Conservation (phyloP, 1,140 invertebrate genomes). For the Neocloeon triangulifer region DNA sequence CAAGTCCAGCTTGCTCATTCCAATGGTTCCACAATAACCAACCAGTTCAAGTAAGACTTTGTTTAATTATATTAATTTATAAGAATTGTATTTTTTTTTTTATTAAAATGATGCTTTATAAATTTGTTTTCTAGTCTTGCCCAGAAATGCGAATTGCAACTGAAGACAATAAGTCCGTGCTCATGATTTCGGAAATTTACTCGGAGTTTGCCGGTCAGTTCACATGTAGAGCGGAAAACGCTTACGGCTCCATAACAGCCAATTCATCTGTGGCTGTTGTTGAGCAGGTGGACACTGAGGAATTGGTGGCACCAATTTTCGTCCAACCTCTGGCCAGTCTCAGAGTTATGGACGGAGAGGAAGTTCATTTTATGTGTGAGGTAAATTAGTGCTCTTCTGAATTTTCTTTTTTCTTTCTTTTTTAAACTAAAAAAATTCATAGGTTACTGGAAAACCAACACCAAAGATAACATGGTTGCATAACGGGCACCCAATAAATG, state of each 20-base stretch:
- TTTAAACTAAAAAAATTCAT: constrained; percentile 1
- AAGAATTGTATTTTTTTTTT: neutral
- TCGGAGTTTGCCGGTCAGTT: constrained; percentile 51
- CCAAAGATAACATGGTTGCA: constrained; percentile 67
- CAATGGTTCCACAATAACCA: constrained; percentile 55
- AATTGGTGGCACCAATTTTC: constrained; percentile 20
- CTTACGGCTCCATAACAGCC: constrained; percentile 58
- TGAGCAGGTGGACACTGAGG: constrained; percentile 21
- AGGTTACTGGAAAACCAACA: constrained; percentile 46
- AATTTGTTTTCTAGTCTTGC: constrained; percentile 32
- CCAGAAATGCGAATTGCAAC: constrained; percentile 43
- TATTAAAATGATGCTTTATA: too few relatives aligned
- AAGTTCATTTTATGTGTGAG: constrained; percentile 51
- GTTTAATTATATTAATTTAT: too few relatives aligned
- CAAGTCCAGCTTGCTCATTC: constrained; percentile 57
- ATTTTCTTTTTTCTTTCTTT: neutral
- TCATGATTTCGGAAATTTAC: constrained; percentile 53
- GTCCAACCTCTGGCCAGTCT: constrained; percentile 35
- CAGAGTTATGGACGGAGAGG: constrained; percentile 82
- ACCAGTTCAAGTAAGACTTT: constrained; percentile 20
- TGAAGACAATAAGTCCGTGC: constrained; percentile 53
- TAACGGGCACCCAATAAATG: constrained; percentile 40
- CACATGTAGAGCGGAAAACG: constrained; percentile 74
- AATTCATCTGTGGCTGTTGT: constrained; percentile 51
- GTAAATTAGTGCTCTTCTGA: constrained; percentile 17